These are phyloP conservation scores for Bugulina stolonifera DNA, from an alignment of 2,888 invertebrate species.

Conservation along the genomic window DNA sequence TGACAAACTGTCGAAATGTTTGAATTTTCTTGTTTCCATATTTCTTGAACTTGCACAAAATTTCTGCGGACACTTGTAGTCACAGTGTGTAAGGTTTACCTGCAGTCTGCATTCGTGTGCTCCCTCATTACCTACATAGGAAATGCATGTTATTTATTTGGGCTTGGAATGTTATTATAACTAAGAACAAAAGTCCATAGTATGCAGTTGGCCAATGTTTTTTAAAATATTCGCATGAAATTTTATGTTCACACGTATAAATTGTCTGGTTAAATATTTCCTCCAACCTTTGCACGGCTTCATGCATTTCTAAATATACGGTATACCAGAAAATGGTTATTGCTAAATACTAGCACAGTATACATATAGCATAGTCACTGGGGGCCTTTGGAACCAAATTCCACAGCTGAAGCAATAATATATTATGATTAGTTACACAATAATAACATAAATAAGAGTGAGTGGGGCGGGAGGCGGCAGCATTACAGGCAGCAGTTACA, in stretches of 20 bases:
- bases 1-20: too few relatives aligned
- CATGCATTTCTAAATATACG: too few relatives aligned
- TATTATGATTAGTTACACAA: not conserved
- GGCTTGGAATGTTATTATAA: not conserved
- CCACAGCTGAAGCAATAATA: not conserved
- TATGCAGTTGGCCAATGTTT: not conserved
- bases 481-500: too few relatives aligned
- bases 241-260: not conserved
- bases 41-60: too few relatives aligned
- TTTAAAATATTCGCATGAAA: not conserved
- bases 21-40: too few relatives aligned
- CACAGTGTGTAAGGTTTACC: too few relatives aligned
- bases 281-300: not conserved
- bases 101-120: too few relatives aligned
- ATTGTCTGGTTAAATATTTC: not conserved
- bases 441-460: not conserved
- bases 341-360: too few relatives aligned
- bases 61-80: too few relatives aligned
- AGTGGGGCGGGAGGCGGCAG: too few relatives aligned
- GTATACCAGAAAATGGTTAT: too few relatives aligned
- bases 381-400: not conserved
- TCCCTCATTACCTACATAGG: not conserved
- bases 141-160: not conserved
- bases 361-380: not conserved
- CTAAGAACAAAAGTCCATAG: not conserved